These are phyloP conservation scores for Rotaria magnacalcarata DNA, from an alignment of 2,888 invertebrate species.

Conservation along the genomic window DNA sequence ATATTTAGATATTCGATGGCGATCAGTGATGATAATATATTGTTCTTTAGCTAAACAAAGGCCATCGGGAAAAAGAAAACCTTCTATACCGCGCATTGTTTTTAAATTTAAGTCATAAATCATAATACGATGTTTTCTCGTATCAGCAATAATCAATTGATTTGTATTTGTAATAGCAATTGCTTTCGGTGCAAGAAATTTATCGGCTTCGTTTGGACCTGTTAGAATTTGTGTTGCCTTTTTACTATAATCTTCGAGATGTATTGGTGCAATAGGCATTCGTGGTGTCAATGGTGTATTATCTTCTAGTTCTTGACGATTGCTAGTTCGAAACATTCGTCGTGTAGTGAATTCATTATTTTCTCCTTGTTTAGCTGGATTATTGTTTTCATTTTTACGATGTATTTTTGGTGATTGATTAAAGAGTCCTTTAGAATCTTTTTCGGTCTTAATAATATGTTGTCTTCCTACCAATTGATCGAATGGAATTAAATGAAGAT, in stretches of 20 bases:
- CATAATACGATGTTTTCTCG: background rate
- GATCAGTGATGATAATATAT: background rate
- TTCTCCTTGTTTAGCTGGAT: background rate
- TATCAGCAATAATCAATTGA: background rate
- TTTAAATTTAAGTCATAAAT: background rate
- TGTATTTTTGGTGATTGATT: background rate
- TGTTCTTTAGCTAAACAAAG: background rate
- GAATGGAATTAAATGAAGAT: background rate
- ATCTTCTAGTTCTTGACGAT: background rate
- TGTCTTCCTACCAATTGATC: background rate
- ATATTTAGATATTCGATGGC: background rate
- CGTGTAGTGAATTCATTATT: background rate
- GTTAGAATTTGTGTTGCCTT: background rate
- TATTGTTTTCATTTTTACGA: background rate
- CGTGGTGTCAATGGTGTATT: background rate
- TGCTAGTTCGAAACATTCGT: background rate
- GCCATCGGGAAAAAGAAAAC: background rate
- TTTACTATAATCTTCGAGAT: background rate
- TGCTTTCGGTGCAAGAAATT: conserved; percentile 8
- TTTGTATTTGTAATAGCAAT: background rate
- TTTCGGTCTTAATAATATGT: background rate
- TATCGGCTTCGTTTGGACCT: background rate
- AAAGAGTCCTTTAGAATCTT: background rate
- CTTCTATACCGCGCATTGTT: background rate
- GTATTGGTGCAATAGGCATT: background rate